Conservation (phyloP, 2,797 vertebrate genomes). For the Vultur gryphus region DNA sequence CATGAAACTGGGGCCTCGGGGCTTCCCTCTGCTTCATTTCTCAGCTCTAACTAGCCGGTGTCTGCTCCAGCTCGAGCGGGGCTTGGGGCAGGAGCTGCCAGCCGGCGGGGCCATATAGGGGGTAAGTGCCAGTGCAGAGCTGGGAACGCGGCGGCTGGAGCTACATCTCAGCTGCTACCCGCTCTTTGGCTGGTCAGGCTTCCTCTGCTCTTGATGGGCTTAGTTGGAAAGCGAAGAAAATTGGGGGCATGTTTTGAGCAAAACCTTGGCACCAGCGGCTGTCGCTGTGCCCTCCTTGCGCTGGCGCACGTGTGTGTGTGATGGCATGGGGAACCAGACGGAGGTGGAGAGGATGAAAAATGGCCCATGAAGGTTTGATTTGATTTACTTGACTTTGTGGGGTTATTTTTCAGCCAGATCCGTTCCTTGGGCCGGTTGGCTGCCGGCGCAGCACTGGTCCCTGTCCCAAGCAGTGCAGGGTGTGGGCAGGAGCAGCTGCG, state of each 20-base stretch:
- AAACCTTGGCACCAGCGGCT: not conserved
- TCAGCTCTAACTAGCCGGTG: not conserved
- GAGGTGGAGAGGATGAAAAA: not conserved
- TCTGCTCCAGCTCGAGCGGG: accelerated
- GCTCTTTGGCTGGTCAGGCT: not conserved
- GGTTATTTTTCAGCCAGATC: not conserved
- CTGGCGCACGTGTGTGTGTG: not conserved
- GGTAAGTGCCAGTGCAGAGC: not conserved
- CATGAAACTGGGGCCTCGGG: accelerated
- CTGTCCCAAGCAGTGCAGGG: accelerated
- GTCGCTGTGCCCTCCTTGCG: not conserved
- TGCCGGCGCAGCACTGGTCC: accelerated
- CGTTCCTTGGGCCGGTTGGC: not conserved
- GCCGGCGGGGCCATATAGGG: not conserved
- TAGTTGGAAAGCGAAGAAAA: not conserved
- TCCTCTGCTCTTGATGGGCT: not conserved
- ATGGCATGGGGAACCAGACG: accelerated
- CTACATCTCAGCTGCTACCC: accelerated
- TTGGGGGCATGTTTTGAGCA: not conserved
- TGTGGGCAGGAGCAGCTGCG: not conserved
- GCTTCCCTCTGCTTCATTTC: not conserved
- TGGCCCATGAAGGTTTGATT: not conserved
- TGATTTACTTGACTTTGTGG: not conserved
- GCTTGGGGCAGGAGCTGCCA: not conserved
- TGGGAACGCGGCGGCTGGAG: not conserved